Evolutionary conservation across 2,797 vertebrate species (phyloP).

Genomic region (Chloroceryle inda): DNA sequence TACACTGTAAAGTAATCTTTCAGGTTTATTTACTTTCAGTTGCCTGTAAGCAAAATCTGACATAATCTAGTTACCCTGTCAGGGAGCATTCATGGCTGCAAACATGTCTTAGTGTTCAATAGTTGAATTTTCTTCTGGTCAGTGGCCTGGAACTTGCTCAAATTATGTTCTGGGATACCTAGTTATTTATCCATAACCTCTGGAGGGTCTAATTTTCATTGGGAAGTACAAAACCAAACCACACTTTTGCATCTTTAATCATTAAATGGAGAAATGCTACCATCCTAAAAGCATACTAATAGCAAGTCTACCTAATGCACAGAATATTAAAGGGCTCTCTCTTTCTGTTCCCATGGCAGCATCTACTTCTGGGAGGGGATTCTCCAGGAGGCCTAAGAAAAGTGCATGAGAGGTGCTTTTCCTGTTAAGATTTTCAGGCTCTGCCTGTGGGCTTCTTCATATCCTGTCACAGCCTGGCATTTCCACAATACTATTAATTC

Average conservation of each 20-base stretch:
- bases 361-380: background rate
- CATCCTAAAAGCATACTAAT: conserved; percentile 21
- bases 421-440: background rate
- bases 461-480: background rate
- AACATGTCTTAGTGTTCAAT: conserved; percentile 28
- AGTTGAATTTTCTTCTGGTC: conserved; percentile 57
- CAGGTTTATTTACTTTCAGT: conserved; percentile 72
- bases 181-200: conserved; percentile 61
- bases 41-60: conserved; percentile 75
- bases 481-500: background rate
- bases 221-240: background rate
- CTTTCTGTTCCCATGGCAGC: conserved; percentile 54
- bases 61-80: conserved; percentile 75
- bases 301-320: background rate
- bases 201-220: conserved; percentile 37
- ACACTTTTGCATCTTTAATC: conserved; percentile 42
- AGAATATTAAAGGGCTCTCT: conserved; percentile 43
- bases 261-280: background rate
- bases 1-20: conserved; percentile 60
- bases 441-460: background rate
- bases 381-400: background rate
- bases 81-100: conserved; percentile 34
- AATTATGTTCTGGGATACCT: conserved; percentile 28
- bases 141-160: conserved; percentile 57
- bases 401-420: background rate